Base-by-base conservation (phyloP, 2,888 invertebrate species). In the Tolmerus cingulatus region DNA sequence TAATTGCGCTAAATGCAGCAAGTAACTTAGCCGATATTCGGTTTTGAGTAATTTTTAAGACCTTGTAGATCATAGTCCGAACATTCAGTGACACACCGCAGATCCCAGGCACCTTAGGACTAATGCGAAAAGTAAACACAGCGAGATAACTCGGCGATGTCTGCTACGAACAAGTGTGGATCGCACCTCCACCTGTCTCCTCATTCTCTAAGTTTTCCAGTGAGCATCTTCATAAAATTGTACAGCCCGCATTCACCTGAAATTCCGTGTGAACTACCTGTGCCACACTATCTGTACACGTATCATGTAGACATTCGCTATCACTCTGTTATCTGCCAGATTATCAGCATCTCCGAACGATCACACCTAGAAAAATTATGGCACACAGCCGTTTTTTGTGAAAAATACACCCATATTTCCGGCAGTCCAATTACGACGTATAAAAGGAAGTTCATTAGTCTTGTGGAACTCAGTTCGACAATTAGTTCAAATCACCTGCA, bases 401-500 rank as follows among this genome's bases (percentile, higher is more conserved):
- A 46, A 74, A 76, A 74, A 86, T 74, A 74, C 74, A 66, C 30
- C 30, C 40, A 74, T 74, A 46, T 76, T 74, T 14, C 7, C 14
- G 30, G 46, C 19, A 46, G 34, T 74, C 74, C 46, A 27, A 76
- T 46, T 46, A 30, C 46, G 40, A 78, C 40, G 46, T 86, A 86
- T 86, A 86, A 37, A 86, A 86, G 40, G 57, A 78, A 86, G 77
- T 78, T 86, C 77, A 23, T 86, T 78, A 78, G 86, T 86, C 78
- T 77, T 86, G 34, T 78, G 57, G 8, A 34, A 51, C 19, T 78
- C 86, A 86, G 77, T 86, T 86, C 86, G 23, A 23, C 34, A 76
- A 34, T 40, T 30, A 74, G 19, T 86, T 77, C n/a, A 78, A 57
- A 86, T 78, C 40, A 23, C 19, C 46, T 76, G 30, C 37, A 51